Base-by-base conservation (phyloP, 1,140 invertebrate species). In the Bombus soroeensis region DNA sequence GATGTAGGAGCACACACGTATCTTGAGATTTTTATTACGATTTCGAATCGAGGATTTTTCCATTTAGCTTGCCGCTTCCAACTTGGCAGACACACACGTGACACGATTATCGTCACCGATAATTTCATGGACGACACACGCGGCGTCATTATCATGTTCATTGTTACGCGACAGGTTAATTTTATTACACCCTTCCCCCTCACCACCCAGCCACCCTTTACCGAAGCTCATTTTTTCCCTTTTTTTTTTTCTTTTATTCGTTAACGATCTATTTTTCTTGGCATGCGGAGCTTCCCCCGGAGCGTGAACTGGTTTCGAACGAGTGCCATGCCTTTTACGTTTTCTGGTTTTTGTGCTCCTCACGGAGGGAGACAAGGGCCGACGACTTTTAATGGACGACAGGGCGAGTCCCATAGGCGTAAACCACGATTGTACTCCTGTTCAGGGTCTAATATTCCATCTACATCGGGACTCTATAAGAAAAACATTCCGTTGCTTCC, bases 221-320 rank as follows among this genome's bases (percentile, higher is more conserved):
- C 13, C 18, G 53, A 41, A 13, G 41, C 41, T 34, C 34, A 39
- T 28, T 80, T 68, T 41, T 43, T 8, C 37, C 0, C 47, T 57
- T 34, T 28, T 10, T n/a, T 43, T 64, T 43, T 34, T 3, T 18
- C 25, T 87, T 75, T 80, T 75, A 86, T 87, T 91, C 71, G 85
- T 89, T 91, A 89, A 91, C 85, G 79, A 91, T 91, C 85, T 91
- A 87, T 91, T 85, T 91, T 73, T 84, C 88, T 79, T 76, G 83
- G 75, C 87, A 81, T 62, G 90, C 83, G 59, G 84, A 87, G 74
- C 89, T 88, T 90, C 90, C 87, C 89, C 89, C 72, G 87, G 90
- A 90, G 87, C 90, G 92, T 92, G 91, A 92, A 92, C 92, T 92
- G 92, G 92, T 92, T 92, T 90, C 86, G 89, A 92, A 89, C 91